Evolutionary conservation across 2,888 invertebrate species (phyloP).

Genomic region (Noctua janthe): DNA sequence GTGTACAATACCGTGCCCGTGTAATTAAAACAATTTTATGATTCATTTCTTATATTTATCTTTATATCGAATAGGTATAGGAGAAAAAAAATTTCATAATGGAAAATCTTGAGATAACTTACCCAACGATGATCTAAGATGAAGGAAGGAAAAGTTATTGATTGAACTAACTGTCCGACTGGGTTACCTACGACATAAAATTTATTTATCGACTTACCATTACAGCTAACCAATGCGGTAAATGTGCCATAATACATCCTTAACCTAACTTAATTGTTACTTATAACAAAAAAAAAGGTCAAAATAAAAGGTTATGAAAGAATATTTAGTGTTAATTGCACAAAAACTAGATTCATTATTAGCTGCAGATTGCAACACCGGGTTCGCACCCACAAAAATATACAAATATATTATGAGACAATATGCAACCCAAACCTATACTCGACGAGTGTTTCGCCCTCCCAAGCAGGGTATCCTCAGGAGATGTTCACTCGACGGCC

Average conservation of each 20-base stretch:
- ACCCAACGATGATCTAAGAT: neutral
- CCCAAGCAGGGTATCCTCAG: neutral
- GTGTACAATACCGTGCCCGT: neutral
- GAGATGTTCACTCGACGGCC: neutral
- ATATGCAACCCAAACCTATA: neutral
- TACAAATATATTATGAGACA: neutral
- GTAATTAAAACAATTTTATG: neutral
- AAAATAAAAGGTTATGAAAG: neutral
- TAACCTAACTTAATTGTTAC: too few species aligned
- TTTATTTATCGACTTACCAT: too few species aligned
- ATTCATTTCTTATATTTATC: slow-evolving; percentile 7
- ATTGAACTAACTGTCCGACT: neutral
- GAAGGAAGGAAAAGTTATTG: slow-evolving; percentile 13
- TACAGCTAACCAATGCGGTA: too few species aligned
- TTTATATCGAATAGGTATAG: neutral
- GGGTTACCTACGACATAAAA: neutral
- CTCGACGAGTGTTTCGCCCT: too few species aligned
- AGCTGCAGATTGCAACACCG: neutral
- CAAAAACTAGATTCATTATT: neutral
- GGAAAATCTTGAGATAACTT: slow-evolving; percentile 10
- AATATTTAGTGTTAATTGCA: neutral
- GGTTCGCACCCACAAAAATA: too few species aligned
- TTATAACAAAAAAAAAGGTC: too few species aligned
- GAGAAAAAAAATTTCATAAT: neutral
- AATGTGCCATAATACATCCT: too few species aligned